Percentiles rank a stretch among this genome's conserved stretches.
phyloP scores from a whole-genome alignment of 2,113 vertebrate genomes.

The Rhadina sibilatrix region DNA sequence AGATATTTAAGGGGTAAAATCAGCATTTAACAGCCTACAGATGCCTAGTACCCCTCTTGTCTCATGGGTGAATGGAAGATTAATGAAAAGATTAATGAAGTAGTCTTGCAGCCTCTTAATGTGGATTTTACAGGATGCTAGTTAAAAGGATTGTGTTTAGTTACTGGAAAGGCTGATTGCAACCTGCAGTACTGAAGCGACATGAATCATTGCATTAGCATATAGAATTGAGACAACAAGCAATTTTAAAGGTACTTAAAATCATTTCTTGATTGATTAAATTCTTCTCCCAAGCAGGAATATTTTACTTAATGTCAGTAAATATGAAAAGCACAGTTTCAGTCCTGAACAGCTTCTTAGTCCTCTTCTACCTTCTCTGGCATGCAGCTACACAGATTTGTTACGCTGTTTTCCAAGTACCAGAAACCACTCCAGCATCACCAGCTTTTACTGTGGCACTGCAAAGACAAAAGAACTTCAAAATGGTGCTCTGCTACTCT shows the following conservation, averaged over 20 bases:
- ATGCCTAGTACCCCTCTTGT: not conserved
- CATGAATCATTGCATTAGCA: conserved; percentile 58
- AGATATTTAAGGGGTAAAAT: not conserved
- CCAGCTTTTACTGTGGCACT: not conserved
- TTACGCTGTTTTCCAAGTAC: not conserved
- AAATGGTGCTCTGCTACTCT: not conserved
- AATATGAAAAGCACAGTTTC: conserved; percentile 12
- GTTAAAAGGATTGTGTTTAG: conserved; percentile 49
- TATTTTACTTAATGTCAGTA: conserved; percentile 38
- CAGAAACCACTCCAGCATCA: not conserved
- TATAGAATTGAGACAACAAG: conserved; percentile 51
- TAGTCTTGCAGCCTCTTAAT: conserved; percentile 30
- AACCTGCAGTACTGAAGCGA: conserved; percentile 27
- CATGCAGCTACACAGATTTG: not conserved
- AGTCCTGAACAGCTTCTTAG: not conserved
- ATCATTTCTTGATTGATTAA: conserved; percentile 65
- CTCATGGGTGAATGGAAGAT: conserved; percentile 4
- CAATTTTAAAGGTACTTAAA: conserved; percentile 57
- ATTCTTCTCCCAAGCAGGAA: conserved; percentile 37
- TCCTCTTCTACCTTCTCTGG: not conserved
- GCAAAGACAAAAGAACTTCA: not conserved
- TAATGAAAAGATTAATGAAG: conserved; percentile 57
- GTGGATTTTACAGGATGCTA: conserved; percentile 52
- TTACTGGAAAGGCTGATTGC: conserved; percentile 59
- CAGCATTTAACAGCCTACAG: not conserved